These are phyloP conservation scores for Paracentrotus lividus DNA, from an alignment of 53 echinoderm and acorn worm genomes.

Conservation along the genomic window DNA sequence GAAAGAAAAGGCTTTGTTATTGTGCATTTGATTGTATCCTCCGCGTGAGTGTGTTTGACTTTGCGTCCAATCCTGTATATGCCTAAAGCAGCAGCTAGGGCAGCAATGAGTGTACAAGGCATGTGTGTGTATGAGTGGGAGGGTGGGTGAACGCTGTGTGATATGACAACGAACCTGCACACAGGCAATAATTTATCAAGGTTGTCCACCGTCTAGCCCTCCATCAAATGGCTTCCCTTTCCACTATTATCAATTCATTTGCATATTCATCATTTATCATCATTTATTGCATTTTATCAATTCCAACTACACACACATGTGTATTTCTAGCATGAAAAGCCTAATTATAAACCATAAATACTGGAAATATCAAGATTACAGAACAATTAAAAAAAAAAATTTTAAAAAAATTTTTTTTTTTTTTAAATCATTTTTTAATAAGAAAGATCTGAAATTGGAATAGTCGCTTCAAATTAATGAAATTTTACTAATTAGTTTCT, in stretches of 20 bases:
- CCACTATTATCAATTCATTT: conserved; percentile 43
- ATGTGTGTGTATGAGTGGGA: conserved; percentile 47
- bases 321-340: neutral
- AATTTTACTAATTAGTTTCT: too few species aligned
- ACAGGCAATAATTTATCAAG: conserved; percentile 56
- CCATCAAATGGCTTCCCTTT: conserved; percentile 26
- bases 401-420: too few species aligned
- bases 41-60: conserved; percentile 57
- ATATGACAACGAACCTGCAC: neutral
- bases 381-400: too few species aligned
- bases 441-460: too few species aligned
- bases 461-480: too few species aligned
- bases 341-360: neutral
- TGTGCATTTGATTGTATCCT: conserved; percentile 59
- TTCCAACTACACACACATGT: neutral
- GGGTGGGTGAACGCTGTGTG: conserved; percentile 48
- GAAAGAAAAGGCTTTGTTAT: conserved; percentile 32
- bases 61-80: conserved; percentile 53
- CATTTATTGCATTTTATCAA: neutral
- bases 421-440: too few species aligned
- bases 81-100: conserved; percentile 6
- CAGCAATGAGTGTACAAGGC: neutral
- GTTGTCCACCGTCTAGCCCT: conserved; percentile 49
- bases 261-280: conserved; percentile 50
- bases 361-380: neutral